Percentiles rank a stretch among this genome's conserved stretches.
These are phyloP conservation scores for Hapalemur alaotrensis DNA, from an alignment of 2,797 vertebrate genomes.

Conservation along the genomic window DNA sequence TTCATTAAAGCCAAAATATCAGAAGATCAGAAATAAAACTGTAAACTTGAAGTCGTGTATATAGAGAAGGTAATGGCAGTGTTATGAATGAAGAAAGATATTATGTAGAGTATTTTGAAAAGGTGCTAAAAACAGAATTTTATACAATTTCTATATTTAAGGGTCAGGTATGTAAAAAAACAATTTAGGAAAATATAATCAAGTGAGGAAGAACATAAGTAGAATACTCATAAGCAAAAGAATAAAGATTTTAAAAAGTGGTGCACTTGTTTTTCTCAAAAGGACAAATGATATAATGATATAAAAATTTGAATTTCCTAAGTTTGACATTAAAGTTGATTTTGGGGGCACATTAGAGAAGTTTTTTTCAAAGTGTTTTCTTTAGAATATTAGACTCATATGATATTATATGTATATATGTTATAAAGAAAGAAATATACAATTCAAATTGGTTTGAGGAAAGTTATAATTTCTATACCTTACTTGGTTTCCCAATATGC, in stretches of 20 bases:
- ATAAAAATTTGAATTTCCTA: background rate
- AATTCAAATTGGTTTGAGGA: background rate
- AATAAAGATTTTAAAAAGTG: background rate
- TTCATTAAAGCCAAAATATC: background rate
- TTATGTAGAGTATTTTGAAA: background rate
- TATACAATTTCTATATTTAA: background rate
- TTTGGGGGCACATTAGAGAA: background rate
- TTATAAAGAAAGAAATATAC: background rate
- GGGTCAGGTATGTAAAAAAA: background rate
- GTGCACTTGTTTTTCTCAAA: background rate
- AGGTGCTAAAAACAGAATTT: background rate
- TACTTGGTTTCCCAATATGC: background rate
- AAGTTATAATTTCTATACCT: background rate
- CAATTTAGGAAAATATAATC: background rate
- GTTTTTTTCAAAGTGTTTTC: background rate
- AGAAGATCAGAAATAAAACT: background rate
- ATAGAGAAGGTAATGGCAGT: background rate
- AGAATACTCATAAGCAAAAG: background rate
- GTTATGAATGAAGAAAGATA: background rate
- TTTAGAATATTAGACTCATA: background rate
- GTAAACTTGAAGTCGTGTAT: background rate
- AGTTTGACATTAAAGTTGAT: background rate
- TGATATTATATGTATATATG: background rate
- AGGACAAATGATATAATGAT: background rate
- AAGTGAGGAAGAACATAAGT: background rate